Percentiles rank a stretch among this genome's conserved stretches.
These are phyloP conservation scores for Gephyroberyx darwinii DNA, from an alignment of 2,797 vertebrate genomes.

Conservation along the genomic window DNA sequence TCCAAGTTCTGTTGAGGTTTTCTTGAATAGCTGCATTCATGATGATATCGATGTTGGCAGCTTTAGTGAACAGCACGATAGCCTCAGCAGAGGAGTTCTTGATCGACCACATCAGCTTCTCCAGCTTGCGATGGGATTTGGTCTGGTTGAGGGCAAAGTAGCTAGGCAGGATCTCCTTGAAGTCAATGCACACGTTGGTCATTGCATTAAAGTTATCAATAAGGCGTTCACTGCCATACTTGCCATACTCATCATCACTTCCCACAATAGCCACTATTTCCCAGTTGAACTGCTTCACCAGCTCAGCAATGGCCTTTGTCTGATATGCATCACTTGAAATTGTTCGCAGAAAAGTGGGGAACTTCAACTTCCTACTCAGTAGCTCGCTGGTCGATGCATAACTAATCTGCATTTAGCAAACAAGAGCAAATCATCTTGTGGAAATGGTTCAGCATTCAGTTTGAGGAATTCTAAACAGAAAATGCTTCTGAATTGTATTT, in stretches of 20 bases:
- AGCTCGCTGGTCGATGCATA: constrained; percentile 57
- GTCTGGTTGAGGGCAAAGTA: constrained; percentile 11
- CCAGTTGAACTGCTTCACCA: constrained; percentile 60
- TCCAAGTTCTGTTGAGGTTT: constrained; percentile 67
- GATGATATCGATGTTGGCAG: constrained; percentile 39
- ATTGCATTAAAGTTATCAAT: not conserved
- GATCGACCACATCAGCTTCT: not conserved
- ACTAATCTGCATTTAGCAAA: constrained; percentile 60
- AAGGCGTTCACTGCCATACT: constrained; percentile 55
- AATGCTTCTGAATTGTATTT: too few relatives aligned
- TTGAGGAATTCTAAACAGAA: not conserved
- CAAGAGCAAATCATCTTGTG: not conserved
- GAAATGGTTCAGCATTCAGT: not conserved
- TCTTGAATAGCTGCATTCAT: constrained; percentile 22
- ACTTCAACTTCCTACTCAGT: constrained; percentile 68
- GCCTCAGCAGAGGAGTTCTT: constrained; percentile 53
- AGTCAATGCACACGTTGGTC: constrained; percentile 50
- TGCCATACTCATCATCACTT: constrained; percentile 70
- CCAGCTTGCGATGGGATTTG: accelerated
- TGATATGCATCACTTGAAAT: constrained; percentile 64
- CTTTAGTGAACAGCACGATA: constrained; percentile 69
- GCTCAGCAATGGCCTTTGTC: constrained; percentile 53
- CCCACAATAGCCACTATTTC: constrained; percentile 59
- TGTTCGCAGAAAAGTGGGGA: constrained; percentile 70
- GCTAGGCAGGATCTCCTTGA: constrained; percentile 43